Base-by-base conservation (phyloP, 92 coral and sea anemone species). In the Umimayanthus chanpuru region DNA sequence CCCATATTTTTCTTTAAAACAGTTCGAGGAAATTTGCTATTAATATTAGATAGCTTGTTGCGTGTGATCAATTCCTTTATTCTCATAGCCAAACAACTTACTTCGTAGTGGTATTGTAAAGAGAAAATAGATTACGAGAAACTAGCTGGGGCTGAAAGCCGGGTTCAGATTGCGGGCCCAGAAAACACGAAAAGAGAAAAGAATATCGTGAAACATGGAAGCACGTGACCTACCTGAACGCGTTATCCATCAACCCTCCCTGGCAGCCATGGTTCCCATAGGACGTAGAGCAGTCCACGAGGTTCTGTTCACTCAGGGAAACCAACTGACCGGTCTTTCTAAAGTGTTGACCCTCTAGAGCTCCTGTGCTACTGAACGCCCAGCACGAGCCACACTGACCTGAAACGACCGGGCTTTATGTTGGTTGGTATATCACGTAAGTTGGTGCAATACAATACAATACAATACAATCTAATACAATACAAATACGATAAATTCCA, bases 281-380 rank as follows among this genome's bases (percentile, higher is more conserved):
- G 21, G 76, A 26, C 64, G 92, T 90, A 12, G 98, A 95, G 86
- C 98, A 95, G 76, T 95, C 98, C 8, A 95, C 94, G 18, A 95
- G 93, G 75, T 95, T 95, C 88, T 95, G 98, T 85, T 95, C 98
- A 77, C 98, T 95, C 7, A 95, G 96, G 47, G 98, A 95, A 40
- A 93, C 94, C 41, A 95, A 92, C 58, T 89, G 88, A 23, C 96
- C 96, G 2, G 94, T 95, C 78, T 90, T 88, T 81, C 79, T 91
- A 71, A 95, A 95, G 89, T 95, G 94, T 41, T 95, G 98, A 28
- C 98, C 98, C 71, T 95, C 98, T 29, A 95, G 85, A 23, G 98
- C 91, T 28, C 98, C 98, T 23, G 98, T 95, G 61, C 86, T 92
- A 78, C 98, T 92, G 92, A 93, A 93, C n/a, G 98, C 94, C 98